Evolutionary conservation across 2,113 vertebrate species (phyloP).

Genomic region (Sigmodon hispidus): DNA sequence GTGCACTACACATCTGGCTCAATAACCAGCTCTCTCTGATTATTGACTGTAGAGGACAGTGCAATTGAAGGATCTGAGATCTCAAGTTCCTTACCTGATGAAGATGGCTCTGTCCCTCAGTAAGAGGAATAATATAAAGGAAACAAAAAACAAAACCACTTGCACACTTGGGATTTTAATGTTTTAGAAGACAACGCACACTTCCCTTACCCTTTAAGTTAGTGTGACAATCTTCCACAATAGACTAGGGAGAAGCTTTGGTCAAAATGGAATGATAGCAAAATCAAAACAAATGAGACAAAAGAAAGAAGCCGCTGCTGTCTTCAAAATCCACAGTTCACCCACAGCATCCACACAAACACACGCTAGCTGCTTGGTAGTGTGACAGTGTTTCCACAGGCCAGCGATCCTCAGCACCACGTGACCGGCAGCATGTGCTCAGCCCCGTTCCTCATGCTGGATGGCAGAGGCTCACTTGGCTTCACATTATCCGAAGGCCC

Average conservation of each 20-base stretch:
- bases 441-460: slow-evolving; percentile 84
- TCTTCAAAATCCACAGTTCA: slow-evolving; percentile 85
- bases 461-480: slow-evolving; percentile 78
- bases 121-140: not conserved
- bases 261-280: slow-evolving; percentile 90
- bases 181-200: slow-evolving; percentile 91
- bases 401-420: slow-evolving; percentile 83
- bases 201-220: slow-evolving; percentile 89
- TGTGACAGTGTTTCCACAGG: slow-evolving; percentile 87
- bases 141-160: slow-evolving; percentile 60
- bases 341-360: slow-evolving; percentile 81
- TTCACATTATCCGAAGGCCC: slow-evolving; percentile 98
- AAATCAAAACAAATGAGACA: slow-evolving; percentile 69
- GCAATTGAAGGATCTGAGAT: not conserved
- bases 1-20: too few relatives aligned
- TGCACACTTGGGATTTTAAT: slow-evolving; percentile 81
- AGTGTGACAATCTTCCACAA: slow-evolving; percentile 87
- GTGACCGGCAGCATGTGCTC: slow-evolving; percentile 74
- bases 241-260: slow-evolving; percentile 91
- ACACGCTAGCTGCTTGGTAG: slow-evolving; percentile 66
- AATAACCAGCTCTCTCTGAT: not conserved
- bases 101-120: slow-evolving; percentile 22
- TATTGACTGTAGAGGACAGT: not conserved
- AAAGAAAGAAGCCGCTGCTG: slow-evolving; percentile 81
- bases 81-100: not conserved